Base-by-base conservation (phyloP, 92 coral and sea anemone species). In the Chrysogorgia sp. region DNA sequence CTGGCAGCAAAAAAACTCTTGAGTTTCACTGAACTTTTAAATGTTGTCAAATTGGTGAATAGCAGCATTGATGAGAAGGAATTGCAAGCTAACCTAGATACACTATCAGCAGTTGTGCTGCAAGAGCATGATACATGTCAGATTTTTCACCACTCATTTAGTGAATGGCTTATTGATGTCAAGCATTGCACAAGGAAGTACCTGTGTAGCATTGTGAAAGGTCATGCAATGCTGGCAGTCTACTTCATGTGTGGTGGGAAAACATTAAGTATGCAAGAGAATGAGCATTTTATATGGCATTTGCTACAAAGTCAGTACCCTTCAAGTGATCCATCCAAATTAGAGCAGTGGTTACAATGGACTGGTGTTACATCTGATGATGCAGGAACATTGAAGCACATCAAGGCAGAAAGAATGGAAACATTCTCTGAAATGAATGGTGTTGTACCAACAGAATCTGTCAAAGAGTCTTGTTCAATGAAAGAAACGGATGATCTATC, bases 221-320 rank as follows among this genome's bases (percentile, higher is more conserved):
- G 99, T 35, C 99, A 96, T 58, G 99, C 99, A n/a, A 91, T 96
- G 96, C 83, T 96, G 22, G 99, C 99, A 34, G 75, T 96, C 67
- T 89, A 87, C n/a, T 86, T 83, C 81, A 96, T 96, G 15, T 84
- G 81, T 68, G 90, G 88, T 53, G 93, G 96, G 47, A 90, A 84
- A 37, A 92, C 83, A 82, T 84, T 85, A 75, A 89, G 82, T 32
- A 67, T 77, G 34, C 81, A 88, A 25, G 94, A 92, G 68, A 82
- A 90, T 25, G 89, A 92, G 49, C 85, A 85, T 35, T 90, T 96
- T 81, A 91, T 96, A 10, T 89, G 88, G 85, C 99, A 96, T 72
- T 72, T 96, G 70, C 40, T 72, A 24, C 79, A 72, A 55, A 91
- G 99, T 45, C 92, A 72, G 65, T 72, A 72, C 55, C 79, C 79